phyloP scores from a whole-genome alignment of 2,797 vertebrate species.

The Sebastes aleutianus region DNA sequence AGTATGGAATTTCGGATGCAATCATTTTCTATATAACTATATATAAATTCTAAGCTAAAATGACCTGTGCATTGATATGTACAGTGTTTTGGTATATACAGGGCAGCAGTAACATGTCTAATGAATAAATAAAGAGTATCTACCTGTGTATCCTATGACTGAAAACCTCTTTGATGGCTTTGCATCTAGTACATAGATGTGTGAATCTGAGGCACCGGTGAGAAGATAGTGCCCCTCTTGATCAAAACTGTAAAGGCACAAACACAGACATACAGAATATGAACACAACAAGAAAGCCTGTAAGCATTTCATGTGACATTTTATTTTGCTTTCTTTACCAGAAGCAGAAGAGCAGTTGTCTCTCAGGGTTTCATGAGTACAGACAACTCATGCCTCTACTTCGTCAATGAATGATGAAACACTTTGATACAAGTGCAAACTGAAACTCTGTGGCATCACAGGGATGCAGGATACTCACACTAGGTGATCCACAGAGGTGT shows the following conservation, averaged over 20 bases:
- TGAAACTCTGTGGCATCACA: neutral
- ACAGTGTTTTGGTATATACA: neutral
- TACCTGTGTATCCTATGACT: slow-evolving; percentile 91
- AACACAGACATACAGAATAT: neutral
- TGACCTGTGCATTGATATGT: neutral
- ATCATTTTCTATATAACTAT: neutral
- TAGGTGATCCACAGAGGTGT: slow-evolving; percentile 82
- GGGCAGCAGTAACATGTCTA: neutral
- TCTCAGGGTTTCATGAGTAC: neutral
- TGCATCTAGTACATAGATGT: slow-evolving; percentile 87
- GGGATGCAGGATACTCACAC: slow-evolving; percentile 80
- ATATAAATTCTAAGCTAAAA: neutral
- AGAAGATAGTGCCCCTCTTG: slow-evolving; percentile 88
- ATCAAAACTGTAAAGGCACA: slow-evolving; percentile 86
- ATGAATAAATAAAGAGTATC: neutral
- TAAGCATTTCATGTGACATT: neutral
- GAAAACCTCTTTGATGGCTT: slow-evolving; percentile 87
- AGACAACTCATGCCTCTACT: neutral
- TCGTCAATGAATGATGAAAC: neutral
- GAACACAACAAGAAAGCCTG: neutral
- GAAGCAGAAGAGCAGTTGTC: neutral
- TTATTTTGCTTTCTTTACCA: neutral
- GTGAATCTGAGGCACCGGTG: slow-evolving; percentile 78
- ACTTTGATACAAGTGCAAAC: neutral
- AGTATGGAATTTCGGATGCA: no score